These are phyloP conservation scores for Abrostola tripartita DNA, from an alignment of 2,888 invertebrate species.

Conservation along the genomic window DNA sequence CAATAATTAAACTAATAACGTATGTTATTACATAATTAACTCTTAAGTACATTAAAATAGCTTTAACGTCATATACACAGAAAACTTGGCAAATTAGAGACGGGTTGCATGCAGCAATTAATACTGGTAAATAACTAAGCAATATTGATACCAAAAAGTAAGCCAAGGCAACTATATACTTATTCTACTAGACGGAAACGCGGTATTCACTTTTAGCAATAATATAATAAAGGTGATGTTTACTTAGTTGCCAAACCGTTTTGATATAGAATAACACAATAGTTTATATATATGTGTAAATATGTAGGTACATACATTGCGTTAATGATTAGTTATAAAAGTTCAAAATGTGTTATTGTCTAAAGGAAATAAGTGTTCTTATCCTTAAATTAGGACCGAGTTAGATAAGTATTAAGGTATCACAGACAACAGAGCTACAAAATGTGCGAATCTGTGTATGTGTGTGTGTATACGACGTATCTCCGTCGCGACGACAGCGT, in stretches of 20 bases:
- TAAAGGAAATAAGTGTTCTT: slow-evolving; percentile 5
- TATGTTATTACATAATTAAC: not conserved
- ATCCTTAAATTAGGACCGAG: slow-evolving; percentile 21
- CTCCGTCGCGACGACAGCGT: slow-evolving; percentile 62
- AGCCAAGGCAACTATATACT: slow-evolving; percentile 80
- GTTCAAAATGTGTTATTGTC: not conserved
- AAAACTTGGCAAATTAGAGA: slow-evolving; percentile 37
- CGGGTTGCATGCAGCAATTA: slow-evolving; percentile 52
- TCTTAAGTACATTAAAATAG: slow-evolving; percentile 11
- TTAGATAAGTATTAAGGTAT: slow-evolving; percentile 38
- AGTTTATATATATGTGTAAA: not conserved
- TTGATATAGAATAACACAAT: slow-evolving; percentile 5
- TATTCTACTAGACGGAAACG: slow-evolving; percentile 78
- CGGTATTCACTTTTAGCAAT: slow-evolving; percentile 77
- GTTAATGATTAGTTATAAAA: not conserved
- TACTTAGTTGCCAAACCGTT: slow-evolving; percentile 66
- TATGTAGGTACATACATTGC: not conserved
- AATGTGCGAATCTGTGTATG: slow-evolving; percentile 17
- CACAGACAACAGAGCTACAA: slow-evolving; percentile 20
- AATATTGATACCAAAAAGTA: slow-evolving; percentile 78
- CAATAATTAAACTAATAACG: not conserved
- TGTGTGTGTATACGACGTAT: slow-evolving; percentile 58
- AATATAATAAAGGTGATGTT: slow-evolving; percentile 69
- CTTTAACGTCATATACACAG: slow-evolving; percentile 16
- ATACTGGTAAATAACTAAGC: slow-evolving; percentile 60